A percentile compares a stretch with the other conserved stretches of the same genome.
Conservation (phyloP, 1,140 invertebrate species). For the Bombus impatiens region DNA sequence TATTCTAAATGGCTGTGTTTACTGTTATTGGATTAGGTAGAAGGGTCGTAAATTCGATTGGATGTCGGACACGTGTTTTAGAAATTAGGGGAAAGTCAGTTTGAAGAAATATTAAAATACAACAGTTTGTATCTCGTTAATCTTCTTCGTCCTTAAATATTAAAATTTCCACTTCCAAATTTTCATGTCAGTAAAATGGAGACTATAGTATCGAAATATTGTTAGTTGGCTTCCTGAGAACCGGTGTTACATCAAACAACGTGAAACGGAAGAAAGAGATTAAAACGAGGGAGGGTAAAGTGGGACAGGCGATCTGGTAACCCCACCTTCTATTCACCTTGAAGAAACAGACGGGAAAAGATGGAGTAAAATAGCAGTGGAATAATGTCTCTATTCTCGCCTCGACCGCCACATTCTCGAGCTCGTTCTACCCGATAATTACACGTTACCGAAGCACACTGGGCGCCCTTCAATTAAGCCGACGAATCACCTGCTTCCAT, state of each 20-base stretch:
- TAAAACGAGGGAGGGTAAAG: slow-evolving; percentile 8
- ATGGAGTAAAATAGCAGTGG: slow-evolving; percentile 53
- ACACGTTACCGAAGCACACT: slow-evolving; percentile 70
- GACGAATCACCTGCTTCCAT: slow-evolving; percentile 67
- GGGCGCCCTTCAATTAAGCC: slow-evolving; percentile 74
- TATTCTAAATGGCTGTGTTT: slow-evolving; percentile 26
- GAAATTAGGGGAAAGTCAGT: background rate
- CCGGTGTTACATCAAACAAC: background rate
- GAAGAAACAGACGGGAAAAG: slow-evolving; percentile 57
- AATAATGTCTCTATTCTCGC: slow-evolving; percentile 77
- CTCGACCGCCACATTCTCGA: slow-evolving; percentile 69
- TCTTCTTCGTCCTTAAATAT: no score
- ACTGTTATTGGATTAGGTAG: background rate
- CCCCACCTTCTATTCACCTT: slow-evolving; percentile 26
- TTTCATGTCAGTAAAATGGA: background rate
- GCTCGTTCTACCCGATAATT: slow-evolving; percentile 75
- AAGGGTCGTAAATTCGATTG: no score
- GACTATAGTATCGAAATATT: no score
- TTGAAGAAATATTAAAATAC: background rate
- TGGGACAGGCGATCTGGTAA: slow-evolving; percentile 24
- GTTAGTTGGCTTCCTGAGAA: slow-evolving; percentile 22
- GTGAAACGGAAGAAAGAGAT: slow-evolving; percentile 5
- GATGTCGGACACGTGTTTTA: background rate
- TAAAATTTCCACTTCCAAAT: background rate
- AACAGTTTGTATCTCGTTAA: no score